Evolutionary conservation across 2,888 invertebrate species (phyloP).

Genomic region (Microctonus brassicae): DNA sequence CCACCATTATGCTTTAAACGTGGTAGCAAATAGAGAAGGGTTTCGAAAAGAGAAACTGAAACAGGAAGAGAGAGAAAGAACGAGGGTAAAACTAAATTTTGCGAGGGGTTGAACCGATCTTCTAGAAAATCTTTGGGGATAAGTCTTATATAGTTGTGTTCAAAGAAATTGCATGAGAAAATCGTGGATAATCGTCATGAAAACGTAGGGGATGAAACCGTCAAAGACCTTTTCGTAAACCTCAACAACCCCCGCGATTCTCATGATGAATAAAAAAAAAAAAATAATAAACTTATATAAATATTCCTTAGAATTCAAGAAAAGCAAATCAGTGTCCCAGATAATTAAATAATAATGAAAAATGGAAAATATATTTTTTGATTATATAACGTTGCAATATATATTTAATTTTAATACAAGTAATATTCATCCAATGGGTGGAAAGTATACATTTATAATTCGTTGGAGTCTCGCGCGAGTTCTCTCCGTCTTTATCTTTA

Average conservation of each 20-base stretch:
- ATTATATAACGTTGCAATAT: not conserved
- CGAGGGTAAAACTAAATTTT: slow-evolving; percentile 15
- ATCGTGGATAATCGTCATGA: slow-evolving; percentile 43
- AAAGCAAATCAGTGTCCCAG: slow-evolving; percentile 3
- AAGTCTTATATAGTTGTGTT: slow-evolving; percentile 51
- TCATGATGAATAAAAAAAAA: not conserved
- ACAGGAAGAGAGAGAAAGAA: not conserved
- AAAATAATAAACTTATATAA: not conserved
- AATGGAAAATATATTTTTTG: not conserved
- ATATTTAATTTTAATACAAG: slow-evolving; percentile 3
- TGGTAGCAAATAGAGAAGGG: slow-evolving; percentile 23
- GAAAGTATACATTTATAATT: slow-evolving; percentile 38
- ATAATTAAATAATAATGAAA: not conserved
- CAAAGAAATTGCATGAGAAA: slow-evolving; percentile 48
- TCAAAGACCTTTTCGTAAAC: slow-evolving; percentile 21
- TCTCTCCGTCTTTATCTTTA: slow-evolving; percentile 48
- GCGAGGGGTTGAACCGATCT: not conserved
- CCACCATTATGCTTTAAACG: slow-evolving; percentile 54
- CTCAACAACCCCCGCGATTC: slow-evolving; percentile 28
- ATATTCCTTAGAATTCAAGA: not conserved
- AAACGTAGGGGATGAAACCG: slow-evolving; percentile 16
- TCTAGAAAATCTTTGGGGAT: slow-evolving; percentile 53
- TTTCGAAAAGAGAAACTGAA: not conserved
- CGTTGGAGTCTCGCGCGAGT: slow-evolving; percentile 30
- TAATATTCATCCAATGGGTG: slow-evolving; percentile 28